Conservation (phyloP, 1,140 invertebrate species). For the Platyura marginata region DNA sequence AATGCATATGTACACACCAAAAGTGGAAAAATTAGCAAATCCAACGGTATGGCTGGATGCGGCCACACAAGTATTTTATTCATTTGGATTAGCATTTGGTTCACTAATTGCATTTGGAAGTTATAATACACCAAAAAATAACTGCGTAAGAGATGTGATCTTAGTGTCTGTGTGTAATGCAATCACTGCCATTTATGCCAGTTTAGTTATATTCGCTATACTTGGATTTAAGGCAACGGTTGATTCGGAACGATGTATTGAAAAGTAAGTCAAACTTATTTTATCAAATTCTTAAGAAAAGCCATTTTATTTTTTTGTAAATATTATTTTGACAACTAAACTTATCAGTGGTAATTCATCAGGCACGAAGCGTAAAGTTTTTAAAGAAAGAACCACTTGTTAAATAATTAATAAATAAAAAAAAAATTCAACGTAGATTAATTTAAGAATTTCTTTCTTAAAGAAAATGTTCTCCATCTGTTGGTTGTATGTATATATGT, state of each 20-base stretch:
- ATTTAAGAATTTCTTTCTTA: too few species aligned
- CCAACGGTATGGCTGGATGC: conserved; percentile 84
- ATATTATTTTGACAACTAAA: too few species aligned
- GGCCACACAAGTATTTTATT: conserved; percentile 91
- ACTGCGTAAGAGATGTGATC: conserved; percentile 77
- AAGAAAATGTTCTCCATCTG: too few species aligned
- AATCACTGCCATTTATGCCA: conserved; percentile 83
- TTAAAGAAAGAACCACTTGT: too few species aligned
- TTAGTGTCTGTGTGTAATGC: conserved; percentile 80
- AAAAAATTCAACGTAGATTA: too few species aligned
- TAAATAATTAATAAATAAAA: too few species aligned
- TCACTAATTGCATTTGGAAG: conserved; percentile 81
- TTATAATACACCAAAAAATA: conserved; percentile 79
- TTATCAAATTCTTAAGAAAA: too few species aligned
- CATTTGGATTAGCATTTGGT: conserved; percentile 82
- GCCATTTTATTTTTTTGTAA: too few species aligned
- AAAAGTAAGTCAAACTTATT: too few species aligned
- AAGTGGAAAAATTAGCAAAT: conserved; percentile 60
- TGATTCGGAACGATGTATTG: conserved; percentile 61
- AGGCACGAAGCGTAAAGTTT: too few species aligned
- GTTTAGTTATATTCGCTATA: conserved; percentile 77
- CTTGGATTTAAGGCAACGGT: conserved; percentile 71
- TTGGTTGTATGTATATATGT: too few species aligned
- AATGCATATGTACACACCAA: conserved; percentile 81
- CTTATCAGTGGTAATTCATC: too few species aligned